A percentile compares a stretch with the other conserved stretches of the same genome.
Evolutionary conservation across 2,888 invertebrate genomes (phyloP).

Genomic region (Pyrrhosoma nymphula): DNA sequence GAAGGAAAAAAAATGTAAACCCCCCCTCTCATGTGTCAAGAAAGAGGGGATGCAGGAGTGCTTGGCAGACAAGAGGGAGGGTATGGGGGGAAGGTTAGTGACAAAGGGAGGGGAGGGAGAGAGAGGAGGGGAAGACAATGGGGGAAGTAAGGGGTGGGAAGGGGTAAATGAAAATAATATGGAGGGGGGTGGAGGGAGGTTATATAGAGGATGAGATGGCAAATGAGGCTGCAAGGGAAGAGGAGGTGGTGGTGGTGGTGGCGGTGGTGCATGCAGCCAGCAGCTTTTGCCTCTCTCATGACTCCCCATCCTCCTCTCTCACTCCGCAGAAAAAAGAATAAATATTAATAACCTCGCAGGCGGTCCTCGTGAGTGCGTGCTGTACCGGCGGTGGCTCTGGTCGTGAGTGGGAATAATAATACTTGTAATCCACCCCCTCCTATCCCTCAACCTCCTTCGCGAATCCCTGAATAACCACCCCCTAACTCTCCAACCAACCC

Average conservation of each 20-base stretch:
- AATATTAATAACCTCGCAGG: slow-evolving; percentile 1
- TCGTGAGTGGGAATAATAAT: slow-evolving; percentile 15
- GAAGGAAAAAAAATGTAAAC: neutral
- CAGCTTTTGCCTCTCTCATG: neutral
- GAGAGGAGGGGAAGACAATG: neutral
- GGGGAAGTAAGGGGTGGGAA: neutral
- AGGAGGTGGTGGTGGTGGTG: too few relatives aligned
- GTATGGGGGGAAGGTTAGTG: neutral
- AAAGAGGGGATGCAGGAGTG: slow-evolving; percentile 14
- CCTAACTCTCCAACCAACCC: neutral
- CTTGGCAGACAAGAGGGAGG: neutral
- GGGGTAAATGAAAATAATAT: too few relatives aligned
- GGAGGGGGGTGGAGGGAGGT: neutral
- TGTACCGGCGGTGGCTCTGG: neutral
- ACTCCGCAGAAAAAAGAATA: neutral
- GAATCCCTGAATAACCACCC: neutral
- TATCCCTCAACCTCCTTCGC: neutral
- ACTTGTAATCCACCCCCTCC: neutral
- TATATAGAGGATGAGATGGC: neutral
- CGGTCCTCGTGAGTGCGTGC: neutral
- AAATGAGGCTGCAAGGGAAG: slow-evolving; percentile 16
- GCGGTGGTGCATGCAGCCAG: neutral
- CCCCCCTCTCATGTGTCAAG: neutral
- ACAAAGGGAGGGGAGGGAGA: neutral
- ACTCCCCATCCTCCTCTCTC: neutral